Percentiles rank a stretch among this genome's conserved stretches.
Evolutionary conservation across 2,888 invertebrate genomes (phyloP).

Genomic region (Ornithoptera priamus): DNA sequence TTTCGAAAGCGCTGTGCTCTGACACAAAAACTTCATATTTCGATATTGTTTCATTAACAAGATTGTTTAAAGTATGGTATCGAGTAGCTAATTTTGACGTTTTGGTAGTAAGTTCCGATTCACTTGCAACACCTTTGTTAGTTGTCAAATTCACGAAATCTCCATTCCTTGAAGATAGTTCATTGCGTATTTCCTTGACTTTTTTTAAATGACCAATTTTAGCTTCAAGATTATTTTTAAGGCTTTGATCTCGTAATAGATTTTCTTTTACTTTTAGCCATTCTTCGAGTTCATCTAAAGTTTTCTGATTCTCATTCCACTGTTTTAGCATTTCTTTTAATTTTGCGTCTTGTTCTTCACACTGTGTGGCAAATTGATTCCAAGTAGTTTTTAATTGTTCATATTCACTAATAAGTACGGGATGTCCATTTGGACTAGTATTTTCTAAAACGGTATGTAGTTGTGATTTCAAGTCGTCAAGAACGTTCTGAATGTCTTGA

Average conservation of each 20-base stretch:
- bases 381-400: conserved; percentile 87
- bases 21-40: conserved; percentile 91
- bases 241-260: conserved; percentile 92
- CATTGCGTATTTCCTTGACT: conserved; percentile 85
- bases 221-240: conserved; percentile 91
- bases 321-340: conserved; percentile 87
- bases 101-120: conserved; percentile 86
- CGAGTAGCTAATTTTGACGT: conserved; percentile 89
- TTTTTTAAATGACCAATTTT: conserved; percentile 90
- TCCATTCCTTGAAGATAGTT: conserved; percentile 83
- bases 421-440: conserved; percentile 89
- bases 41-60: conserved; percentile 89
- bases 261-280: conserved; percentile 94
- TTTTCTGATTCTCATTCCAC: conserved; percentile 89
- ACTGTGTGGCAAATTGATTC: conserved; percentile 86
- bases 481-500: conserved; percentile 85
- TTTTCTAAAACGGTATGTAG: conserved; percentile 86
- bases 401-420: conserved; percentile 85
- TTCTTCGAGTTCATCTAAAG: conserved; percentile 87
- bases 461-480: conserved; percentile 85
- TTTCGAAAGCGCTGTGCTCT: conserved; percentile 91
- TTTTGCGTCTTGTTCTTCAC: conserved; percentile 85
- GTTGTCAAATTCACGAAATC: conserved; percentile 85
- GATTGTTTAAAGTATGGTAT: conserved; percentile 90
- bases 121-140: conserved; percentile 85